phyloP scores from a whole-genome alignment of 2,888 invertebrate species.

The Sicus ferrugineus region DNA sequence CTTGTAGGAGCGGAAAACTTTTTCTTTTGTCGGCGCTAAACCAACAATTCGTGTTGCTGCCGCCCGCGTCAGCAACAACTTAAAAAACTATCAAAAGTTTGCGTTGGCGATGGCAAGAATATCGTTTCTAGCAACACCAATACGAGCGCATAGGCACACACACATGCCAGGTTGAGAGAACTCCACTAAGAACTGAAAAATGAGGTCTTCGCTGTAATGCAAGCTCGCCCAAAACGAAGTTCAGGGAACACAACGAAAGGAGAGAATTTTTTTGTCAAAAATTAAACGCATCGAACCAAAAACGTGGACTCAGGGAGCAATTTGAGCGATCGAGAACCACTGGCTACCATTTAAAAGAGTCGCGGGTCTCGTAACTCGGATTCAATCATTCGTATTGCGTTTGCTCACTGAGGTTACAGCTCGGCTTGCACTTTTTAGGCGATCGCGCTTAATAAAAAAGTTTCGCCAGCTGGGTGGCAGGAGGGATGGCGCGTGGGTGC shows the following conservation, averaged over 20 bases:
- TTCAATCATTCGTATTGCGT: no score
- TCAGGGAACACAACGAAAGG: no score
- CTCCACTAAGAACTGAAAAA: no score
- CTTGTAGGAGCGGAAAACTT: conserved; percentile 35
- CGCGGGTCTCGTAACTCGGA: no score
- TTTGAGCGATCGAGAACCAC: conserved; percentile 11
- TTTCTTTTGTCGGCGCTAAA: conserved; percentile 37
- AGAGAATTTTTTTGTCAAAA: no score
- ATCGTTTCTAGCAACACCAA: conserved; percentile 8
- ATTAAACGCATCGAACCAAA: no score
- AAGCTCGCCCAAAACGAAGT: no score
- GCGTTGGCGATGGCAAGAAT: conserved; percentile 15
- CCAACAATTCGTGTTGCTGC: conserved; percentile 6
- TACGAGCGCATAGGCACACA: neutral
- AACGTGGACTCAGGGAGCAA: no score
- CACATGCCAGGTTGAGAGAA: no score
- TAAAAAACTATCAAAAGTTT: conserved; percentile 32
- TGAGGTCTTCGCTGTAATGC: no score
- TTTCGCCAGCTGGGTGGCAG: neutral
- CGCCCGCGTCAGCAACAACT: conserved; percentile 23
- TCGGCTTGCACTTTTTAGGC: conserved; percentile 26
- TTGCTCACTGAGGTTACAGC: no score
- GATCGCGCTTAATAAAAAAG: conserved; percentile 28
- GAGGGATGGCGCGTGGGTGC: neutral
- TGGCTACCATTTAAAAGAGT: neutral